phyloP scores from a whole-genome alignment of 2,113 vertebrate species.

The Chaetura pelagica region DNA sequence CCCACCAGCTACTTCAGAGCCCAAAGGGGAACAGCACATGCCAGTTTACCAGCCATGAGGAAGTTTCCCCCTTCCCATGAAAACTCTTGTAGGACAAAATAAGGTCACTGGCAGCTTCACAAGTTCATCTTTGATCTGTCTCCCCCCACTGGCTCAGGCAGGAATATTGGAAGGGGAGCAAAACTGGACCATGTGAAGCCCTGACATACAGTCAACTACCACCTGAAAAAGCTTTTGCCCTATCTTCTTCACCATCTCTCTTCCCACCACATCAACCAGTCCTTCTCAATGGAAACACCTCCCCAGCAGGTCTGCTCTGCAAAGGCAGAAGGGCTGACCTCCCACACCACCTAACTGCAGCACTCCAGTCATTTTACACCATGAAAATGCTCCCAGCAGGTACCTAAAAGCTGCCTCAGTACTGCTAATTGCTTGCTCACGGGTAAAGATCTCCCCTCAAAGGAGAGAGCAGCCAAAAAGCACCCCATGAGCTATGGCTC shows the following conservation, averaged over 20 bases:
- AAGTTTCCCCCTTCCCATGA: neutral
- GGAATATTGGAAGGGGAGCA: neutral
- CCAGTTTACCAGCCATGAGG: neutral
- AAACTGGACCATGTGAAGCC: neutral
- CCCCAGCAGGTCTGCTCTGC: neutral
- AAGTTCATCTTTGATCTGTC: neutral
- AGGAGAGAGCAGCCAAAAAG: neutral
- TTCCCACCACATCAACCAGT: neutral
- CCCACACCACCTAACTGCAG: neutral
- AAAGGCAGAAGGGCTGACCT: neutral
- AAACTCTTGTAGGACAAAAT: neutral
- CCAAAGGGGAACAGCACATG: neutral
- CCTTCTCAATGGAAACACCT: neutral
- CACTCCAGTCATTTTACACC: neutral
- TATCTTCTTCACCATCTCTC: neutral
- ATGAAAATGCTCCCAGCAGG: neutral
- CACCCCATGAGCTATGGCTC: fast-evolving
- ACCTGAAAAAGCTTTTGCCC: neutral
- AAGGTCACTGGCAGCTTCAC: neutral
- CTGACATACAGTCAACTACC: neutral
- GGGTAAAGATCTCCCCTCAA: neutral
- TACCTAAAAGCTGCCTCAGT: neutral
- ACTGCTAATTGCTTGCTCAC: neutral
- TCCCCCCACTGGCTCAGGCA: neutral
- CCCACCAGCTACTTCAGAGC: neutral